Evolutionary conservation across 2,888 invertebrate species (phyloP).

Genomic region (Pteria penguin): DNA sequence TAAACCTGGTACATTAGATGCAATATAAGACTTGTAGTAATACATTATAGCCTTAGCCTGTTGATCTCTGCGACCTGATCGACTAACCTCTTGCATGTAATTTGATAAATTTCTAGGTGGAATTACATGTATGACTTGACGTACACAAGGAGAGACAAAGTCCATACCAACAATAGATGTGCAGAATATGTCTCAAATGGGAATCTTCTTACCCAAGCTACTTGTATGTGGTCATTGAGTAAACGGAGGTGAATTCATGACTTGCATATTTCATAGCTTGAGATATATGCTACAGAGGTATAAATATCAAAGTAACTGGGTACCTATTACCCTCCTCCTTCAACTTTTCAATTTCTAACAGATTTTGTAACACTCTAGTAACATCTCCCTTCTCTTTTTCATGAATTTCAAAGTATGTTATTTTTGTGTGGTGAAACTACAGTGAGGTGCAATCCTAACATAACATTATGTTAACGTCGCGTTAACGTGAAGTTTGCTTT

Average conservation of each 20-base stretch:
- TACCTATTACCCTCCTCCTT: neutral
- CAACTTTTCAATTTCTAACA: neutral
- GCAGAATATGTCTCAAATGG: constrained; percentile 23
- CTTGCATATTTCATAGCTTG: neutral
- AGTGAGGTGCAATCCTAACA: too few species aligned
- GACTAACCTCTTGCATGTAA: constrained; percentile 49
- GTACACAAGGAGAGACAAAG: constrained; percentile 41
- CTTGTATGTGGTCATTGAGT: neutral
- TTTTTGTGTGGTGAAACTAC: neutral
- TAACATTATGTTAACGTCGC: too few species aligned
- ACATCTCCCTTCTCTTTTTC: neutral
- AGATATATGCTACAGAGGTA: neutral
- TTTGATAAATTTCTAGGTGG: constrained; percentile 47
- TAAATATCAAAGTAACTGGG: neutral
- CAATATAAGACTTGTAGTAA: constrained; percentile 49
- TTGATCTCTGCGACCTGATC: constrained; percentile 48
- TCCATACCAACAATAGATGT: constrained; percentile 53
- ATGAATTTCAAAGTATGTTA: neutral
- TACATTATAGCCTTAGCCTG: constrained; percentile 33
- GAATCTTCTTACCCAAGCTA: neutral
- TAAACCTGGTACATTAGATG: constrained; percentile 41
- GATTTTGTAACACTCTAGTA: neutral
- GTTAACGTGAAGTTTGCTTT: too few species aligned
- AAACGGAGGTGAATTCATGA: neutral
- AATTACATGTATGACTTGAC: constrained; percentile 43